phyloP scores from a whole-genome alignment of 2,888 invertebrate genomes.

The Melikaiella ostensackeni region DNA sequence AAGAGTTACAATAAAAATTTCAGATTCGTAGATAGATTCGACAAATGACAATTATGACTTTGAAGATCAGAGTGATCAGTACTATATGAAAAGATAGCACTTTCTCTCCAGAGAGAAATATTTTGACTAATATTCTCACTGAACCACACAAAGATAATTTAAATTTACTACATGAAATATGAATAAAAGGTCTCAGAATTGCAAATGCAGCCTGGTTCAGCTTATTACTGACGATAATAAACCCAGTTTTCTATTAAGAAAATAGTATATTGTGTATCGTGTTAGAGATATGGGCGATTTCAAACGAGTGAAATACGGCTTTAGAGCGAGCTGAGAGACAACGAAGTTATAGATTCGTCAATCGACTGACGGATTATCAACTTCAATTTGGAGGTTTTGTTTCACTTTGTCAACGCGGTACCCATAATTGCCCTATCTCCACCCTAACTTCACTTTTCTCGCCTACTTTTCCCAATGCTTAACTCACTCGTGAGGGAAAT shows the following conservation, averaged over 20 bases:
- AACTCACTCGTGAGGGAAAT: no score
- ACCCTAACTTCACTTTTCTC: no score
- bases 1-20: not conserved
- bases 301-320: no score
- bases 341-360: no score
- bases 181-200: not conserved
- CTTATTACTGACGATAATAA: constrained; percentile 8
- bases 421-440: no score
- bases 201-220: not conserved
- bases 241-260: not conserved
- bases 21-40: not conserved
- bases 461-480: no score
- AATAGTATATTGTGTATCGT: no score
- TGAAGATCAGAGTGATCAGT: not conserved
- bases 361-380: no score
- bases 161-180: not conserved
- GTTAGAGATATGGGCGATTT: no score
- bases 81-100: not conserved
- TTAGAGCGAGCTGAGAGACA: no score
- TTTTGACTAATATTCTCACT: not conserved
- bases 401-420: no score
- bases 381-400: no score
- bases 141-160: not conserved
- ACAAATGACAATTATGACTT: not conserved
- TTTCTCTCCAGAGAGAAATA: not conserved